Base-by-base conservation (phyloP, 2,113 vertebrate genomes). In the Urocitellus parryii region DNA sequence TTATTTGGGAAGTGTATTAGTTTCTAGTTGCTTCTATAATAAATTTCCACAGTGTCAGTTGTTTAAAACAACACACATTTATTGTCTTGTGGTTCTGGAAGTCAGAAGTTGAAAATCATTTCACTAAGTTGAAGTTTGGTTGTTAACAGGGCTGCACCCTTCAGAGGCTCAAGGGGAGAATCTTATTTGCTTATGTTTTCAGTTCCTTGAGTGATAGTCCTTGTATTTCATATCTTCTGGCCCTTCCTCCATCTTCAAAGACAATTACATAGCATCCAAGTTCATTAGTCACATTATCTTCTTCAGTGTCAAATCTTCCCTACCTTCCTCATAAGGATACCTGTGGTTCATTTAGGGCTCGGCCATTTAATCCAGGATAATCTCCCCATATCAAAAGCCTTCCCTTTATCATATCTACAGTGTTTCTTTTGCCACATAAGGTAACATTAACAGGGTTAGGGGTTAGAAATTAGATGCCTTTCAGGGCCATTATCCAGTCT, bases 41-140 rank as follows among this genome's bases (percentile, higher is more conserved):
- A 90, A 85, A 72, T 17, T 81, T 42, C 14, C 65, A 92, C 48
- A 85, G 48, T 85, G 22, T 79, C 58, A 6, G 18, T 80, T 48
- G 13, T 56, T 89, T 84, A 80, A 80, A 84, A 79, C n/a, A 74
- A 61, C 22, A 96, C 24, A 77, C 39, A 73, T 61, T 76, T 63
- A 90, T 48, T 67, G 10, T 81, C 45, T 86, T 90, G 48, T 8
- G 56, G 48, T 90, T 91, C 39, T 58, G 29, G 42, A 85, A 39
- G 16, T 89, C 86, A 79, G 24, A 85, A 65, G 29, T 79, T 39
- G 79, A 37, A 86, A 79, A 73, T 90, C 32, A 56, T 27, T 74
- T 90, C 58, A 74, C 16, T 67, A 11, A 37, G 67, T 22, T 90
- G 65, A 78, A 37, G 45, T 32, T 42, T 63, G 67, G 8, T 9